Conservation (phyloP, 2,113 vertebrate species). For the Chelonoidis abingdonii region DNA sequence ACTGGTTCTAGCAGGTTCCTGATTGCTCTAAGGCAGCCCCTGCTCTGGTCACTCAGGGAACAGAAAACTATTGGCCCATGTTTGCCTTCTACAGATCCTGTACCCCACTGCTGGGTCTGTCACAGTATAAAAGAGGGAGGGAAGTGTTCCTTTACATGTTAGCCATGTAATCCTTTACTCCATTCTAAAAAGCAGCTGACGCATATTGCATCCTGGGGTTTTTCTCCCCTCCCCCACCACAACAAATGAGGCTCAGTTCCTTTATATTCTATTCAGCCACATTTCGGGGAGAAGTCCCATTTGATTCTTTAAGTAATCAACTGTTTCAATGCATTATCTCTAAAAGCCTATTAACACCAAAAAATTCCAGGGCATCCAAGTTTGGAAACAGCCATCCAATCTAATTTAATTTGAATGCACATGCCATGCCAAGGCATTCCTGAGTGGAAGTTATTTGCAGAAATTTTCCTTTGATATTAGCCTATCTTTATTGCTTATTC, state of each 20-base stretch:
- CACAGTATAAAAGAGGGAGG: neutral
- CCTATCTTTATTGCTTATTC: neutral
- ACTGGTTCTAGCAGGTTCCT: too few relatives aligned
- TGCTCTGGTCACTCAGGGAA: too few relatives aligned
- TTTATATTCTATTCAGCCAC: neutral
- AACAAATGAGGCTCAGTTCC: conserved; percentile 9
- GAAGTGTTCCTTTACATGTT: neutral
- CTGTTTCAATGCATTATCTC: neutral
- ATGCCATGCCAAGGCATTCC: neutral
- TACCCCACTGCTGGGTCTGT: too few relatives aligned
- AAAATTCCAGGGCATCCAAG: neutral
- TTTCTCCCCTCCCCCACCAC: neutral
- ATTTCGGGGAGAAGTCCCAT: neutral
- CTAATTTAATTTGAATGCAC: neutral
- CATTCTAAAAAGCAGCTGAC: neutral
- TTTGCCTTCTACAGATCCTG: too few relatives aligned
- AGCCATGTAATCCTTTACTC: neutral
- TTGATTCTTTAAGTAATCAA: neutral
- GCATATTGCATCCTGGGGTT: neutral
- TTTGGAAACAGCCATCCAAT: neutral
- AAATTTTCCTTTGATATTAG: neutral
- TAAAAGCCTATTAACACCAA: neutral
- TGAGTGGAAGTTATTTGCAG: neutral
- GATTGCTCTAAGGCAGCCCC: too few relatives aligned
- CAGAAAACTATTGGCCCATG: too few relatives aligned